These are phyloP conservation scores for Atlantisia rogersi DNA, from an alignment of 2,113 vertebrate species.

Conservation along the genomic window DNA sequence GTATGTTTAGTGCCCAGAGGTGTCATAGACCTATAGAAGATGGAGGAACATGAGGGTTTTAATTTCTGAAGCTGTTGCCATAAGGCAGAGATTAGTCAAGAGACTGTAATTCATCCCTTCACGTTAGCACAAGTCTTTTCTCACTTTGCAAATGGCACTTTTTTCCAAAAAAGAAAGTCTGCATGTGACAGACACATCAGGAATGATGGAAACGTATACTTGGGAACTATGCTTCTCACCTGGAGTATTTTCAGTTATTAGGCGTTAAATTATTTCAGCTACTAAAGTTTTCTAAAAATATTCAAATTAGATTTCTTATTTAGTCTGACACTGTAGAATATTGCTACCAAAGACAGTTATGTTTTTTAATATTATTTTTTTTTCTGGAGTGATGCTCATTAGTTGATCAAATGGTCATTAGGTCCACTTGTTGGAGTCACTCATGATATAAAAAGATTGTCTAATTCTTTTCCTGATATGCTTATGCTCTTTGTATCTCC, in stretches of 20 bases:
- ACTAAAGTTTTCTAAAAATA: background rate
- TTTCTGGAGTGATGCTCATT: background rate
- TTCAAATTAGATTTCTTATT: background rate
- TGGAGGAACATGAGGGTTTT: background rate
- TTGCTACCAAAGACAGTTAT: no score
- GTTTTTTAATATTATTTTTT: background rate
- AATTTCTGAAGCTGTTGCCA: background rate
- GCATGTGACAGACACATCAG: fast-evolving
- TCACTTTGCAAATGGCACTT: background rate
- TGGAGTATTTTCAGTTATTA: background rate
- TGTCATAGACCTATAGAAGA: background rate
- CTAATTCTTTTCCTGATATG: background rate
- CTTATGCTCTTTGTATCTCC: background rate
- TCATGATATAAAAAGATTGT: background rate
- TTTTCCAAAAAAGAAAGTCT: background rate
- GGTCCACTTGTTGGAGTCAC: background rate
- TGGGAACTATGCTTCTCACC: background rate
- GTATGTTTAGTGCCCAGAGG: background rate
- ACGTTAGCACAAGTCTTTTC: background rate
- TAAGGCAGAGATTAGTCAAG: background rate
- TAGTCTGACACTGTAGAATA: background rate
- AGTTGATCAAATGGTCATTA: background rate
- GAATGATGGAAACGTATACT: background rate
- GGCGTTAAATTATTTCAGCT: background rate
- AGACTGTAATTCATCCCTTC: background rate